These are phyloP conservation scores for Leptobrachium ailaonicum DNA, from an alignment of 2,113 vertebrate genomes.

Conservation along the genomic window DNA sequence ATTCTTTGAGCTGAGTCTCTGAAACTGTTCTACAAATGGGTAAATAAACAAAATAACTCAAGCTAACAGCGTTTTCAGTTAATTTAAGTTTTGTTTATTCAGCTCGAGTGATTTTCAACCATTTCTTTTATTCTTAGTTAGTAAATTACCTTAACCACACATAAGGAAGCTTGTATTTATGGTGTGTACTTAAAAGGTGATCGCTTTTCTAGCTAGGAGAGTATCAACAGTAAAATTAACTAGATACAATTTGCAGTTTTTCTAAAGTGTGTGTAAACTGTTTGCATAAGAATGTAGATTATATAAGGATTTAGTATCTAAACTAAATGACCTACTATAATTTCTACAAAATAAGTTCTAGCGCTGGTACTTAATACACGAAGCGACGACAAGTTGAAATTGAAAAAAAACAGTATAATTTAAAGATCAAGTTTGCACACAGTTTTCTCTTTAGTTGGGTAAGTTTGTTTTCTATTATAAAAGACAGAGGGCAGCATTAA, in stretches of 20 bases:
- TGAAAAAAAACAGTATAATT: too few relatives aligned
- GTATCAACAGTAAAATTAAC: not conserved
- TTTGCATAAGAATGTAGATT: not conserved
- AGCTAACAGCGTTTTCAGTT: conserved; percentile 2
- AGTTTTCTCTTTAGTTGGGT: too few relatives aligned
- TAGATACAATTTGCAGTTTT: not conserved
- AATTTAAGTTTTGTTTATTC: conserved; percentile 13
- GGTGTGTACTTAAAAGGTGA: not conserved
- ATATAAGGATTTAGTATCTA: not conserved
- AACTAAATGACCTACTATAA: not conserved
- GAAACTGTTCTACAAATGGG: not conserved
- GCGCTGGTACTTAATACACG: too few relatives aligned
- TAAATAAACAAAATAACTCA: conserved; percentile 19
- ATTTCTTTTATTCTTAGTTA: not conserved
- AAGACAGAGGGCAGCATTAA: too few relatives aligned
- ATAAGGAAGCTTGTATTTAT: not conserved
- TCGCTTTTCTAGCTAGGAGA: not conserved
- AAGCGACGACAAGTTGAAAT: too few relatives aligned
- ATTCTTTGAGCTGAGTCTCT: not conserved
- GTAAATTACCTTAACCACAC: not conserved
- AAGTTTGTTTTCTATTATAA: too few relatives aligned
- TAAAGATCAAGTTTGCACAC: too few relatives aligned
- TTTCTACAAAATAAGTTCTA: too few relatives aligned
- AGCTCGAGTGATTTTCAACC: not conserved
- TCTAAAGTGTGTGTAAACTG: not conserved